Conservation (phyloP, 2,888 invertebrate genomes). For the Abrostola triplasia region DNA sequence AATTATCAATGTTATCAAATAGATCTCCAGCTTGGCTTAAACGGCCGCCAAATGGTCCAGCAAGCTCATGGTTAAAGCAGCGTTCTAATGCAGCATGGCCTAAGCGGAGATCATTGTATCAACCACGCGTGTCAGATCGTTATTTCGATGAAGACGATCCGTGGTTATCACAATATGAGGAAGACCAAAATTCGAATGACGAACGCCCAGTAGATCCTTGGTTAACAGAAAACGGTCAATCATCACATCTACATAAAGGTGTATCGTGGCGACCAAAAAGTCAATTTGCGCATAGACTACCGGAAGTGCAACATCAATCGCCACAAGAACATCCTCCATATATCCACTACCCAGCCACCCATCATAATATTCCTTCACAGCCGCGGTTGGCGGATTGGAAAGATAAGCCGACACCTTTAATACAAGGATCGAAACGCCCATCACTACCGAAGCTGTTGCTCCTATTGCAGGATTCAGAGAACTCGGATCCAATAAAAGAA, state of each 20-base stretch:
- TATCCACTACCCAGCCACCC: conserved; percentile 7
- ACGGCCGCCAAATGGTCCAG: conserved; percentile 10
- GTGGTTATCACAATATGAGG: conserved; percentile 9
- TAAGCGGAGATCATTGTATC: conserved; percentile 11
- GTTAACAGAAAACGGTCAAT: conserved; percentile 1
- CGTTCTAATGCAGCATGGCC: background rate
- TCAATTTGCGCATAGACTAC: background rate
- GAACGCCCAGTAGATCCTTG: background rate
- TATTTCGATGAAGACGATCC: conserved; percentile 3
- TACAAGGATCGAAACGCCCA: background rate
- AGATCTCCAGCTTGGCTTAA: conserved; percentile 18
- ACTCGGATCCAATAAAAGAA: too few relatives aligned
- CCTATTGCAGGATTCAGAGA: conserved; percentile 19
- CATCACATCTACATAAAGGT: background rate
- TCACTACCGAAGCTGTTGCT: conserved; percentile 13
- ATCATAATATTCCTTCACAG: conserved; percentile 8
- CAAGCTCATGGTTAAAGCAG: conserved; percentile 1
- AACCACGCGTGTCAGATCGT: background rate
- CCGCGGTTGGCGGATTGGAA: conserved; percentile 9
- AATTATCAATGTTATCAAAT: background rate
- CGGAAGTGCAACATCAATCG: background rate
- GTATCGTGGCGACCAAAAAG: background rate
- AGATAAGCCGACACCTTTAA: background rate
- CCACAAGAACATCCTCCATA: conserved; percentile 7
- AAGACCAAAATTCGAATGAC: conserved; percentile 10